Conservation (phyloP, 2,113 vertebrate genomes). For the Anhinga anhinga region DNA sequence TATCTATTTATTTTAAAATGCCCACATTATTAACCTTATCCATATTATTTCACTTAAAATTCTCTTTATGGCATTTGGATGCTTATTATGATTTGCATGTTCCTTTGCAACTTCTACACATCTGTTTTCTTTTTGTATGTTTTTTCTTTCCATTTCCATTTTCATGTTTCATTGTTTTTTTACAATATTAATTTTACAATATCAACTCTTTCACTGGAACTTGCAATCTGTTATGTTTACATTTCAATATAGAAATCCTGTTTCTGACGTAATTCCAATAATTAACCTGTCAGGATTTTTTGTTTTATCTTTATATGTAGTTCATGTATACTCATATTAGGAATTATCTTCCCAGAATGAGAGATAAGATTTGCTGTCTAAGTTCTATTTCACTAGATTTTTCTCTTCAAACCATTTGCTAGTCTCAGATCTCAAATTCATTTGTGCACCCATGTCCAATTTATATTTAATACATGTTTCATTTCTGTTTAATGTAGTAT, state of each 20-base stretch:
- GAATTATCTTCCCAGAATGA: not conserved
- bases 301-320: not conserved
- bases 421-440: not conserved
- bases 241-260: not conserved
- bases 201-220: not conserved
- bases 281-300: not conserved
- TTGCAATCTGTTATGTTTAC: not conserved
- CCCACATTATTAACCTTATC: not conserved
- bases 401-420: not conserved
- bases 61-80: not conserved
- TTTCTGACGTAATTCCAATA: not conserved
- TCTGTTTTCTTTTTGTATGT: not conserved
- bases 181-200: not conserved
- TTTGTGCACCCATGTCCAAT: not conserved
- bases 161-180: not conserved
- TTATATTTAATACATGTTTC: not conserved
- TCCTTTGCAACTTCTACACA: not conserved
- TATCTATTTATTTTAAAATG: not conserved
- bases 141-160: not conserved
- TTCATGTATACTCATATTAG: not conserved
- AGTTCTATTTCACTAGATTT: not conserved
- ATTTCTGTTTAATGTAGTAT: not conserved
- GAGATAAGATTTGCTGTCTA: not conserved
- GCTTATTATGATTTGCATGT: not conserved
- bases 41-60: not conserved